Evolutionary conservation across 2,888 invertebrate species (phyloP).

Genomic region (Epicampocera succincta): DNA sequence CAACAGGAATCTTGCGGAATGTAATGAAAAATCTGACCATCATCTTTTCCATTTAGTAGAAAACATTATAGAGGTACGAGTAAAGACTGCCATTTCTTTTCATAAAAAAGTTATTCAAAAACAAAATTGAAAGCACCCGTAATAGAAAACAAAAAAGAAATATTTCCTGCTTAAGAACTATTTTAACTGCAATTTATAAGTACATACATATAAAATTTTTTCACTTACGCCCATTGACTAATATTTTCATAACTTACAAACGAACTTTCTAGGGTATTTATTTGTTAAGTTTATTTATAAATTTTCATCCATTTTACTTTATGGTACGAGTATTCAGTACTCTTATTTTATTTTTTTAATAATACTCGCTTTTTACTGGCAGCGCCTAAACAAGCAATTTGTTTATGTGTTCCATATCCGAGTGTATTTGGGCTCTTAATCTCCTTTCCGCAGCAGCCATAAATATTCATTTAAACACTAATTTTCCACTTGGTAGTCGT

Average conservation of each 20-base stretch:
- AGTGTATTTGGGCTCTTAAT: slow-evolving; percentile 44
- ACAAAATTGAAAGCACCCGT: too few species aligned
- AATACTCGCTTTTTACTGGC: slow-evolving; percentile 5
- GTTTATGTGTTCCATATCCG: neutral
- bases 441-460: slow-evolving; percentile 64
- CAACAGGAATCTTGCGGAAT: too few species aligned
- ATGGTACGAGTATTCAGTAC: neutral
- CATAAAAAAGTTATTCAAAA: too few species aligned
- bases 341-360: slow-evolving; percentile 4
- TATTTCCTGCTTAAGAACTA: too few species aligned
- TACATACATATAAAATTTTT: too few species aligned
- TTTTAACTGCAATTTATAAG: too few species aligned
- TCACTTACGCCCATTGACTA: neutral
- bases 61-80: too few species aligned
- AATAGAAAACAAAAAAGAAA: too few species aligned
- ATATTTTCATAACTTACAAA: slow-evolving; percentile 1
- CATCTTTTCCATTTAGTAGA: too few species aligned
- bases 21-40: too few species aligned
- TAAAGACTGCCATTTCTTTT: too few species aligned
- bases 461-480: slow-evolving; percentile 65
- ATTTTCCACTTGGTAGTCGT: slow-evolving; percentile 65
- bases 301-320: slow-evolving; percentile 22
- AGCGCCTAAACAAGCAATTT: neutral
- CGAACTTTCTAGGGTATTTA: slow-evolving; percentile 23
- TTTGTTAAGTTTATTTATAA: slow-evolving; percentile 33